Percentiles rank a stretch among this genome's conserved stretches.
These are phyloP conservation scores for Heliopora coerulea DNA, from an alignment of 92 coral and sea anemone species.

Conservation along the genomic window DNA sequence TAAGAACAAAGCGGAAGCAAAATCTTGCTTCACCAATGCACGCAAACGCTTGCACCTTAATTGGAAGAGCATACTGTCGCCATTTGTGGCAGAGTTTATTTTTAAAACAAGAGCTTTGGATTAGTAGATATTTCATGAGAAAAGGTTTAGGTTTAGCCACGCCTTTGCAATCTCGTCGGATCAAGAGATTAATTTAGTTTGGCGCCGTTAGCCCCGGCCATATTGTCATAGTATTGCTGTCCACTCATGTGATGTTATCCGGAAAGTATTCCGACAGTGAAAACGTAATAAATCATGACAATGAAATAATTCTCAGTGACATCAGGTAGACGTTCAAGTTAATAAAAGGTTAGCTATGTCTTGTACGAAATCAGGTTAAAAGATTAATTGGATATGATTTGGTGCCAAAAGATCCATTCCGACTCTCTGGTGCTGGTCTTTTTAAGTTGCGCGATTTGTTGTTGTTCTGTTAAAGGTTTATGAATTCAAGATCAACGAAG, in stretches of 20 bases:
- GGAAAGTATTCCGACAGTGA: not conserved
- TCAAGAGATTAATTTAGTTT: constrained; percentile 14
- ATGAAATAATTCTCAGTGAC: too few relatives aligned
- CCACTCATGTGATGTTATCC: not conserved
- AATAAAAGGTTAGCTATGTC: too few relatives aligned
- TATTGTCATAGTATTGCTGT: not conserved
- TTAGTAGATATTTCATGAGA: not conserved
- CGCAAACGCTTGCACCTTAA: not conserved
- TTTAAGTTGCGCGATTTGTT: not conserved
- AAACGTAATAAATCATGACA: too few relatives aligned
- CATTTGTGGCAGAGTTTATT: not conserved
- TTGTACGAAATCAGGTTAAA: too few relatives aligned
- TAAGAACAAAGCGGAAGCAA: not conserved
- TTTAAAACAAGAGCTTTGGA: not conserved
- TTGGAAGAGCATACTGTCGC: not conserved
- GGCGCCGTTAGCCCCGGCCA: constrained; percentile 1
- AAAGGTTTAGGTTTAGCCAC: not conserved
- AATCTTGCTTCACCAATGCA: not conserved
- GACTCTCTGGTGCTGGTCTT: not conserved
- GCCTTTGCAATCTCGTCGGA: not conserved
- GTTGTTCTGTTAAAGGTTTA: not conserved
- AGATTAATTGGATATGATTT: too few relatives aligned
- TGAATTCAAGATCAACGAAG: not conserved
- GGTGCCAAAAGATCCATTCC: too few relatives aligned
- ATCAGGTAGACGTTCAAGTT: too few relatives aligned